phyloP scores from a whole-genome alignment of 2,113 vertebrate species.

The Stegastes partitus region DNA sequence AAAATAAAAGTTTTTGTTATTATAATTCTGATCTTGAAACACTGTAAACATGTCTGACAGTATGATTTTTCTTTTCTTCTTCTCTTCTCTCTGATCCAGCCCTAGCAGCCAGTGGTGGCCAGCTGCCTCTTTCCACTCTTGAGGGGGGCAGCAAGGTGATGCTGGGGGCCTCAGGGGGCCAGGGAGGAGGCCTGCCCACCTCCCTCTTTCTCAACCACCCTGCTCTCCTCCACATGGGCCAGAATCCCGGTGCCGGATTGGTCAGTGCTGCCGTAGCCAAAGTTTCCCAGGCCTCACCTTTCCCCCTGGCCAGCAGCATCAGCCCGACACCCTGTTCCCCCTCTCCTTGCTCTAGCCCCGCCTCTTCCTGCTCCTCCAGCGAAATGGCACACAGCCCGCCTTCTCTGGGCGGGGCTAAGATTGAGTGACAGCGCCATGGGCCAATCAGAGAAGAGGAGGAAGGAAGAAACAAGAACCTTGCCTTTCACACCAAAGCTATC shows the following conservation, averaged over 20 bases:
- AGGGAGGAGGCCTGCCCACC: slow-evolving; percentile 87
- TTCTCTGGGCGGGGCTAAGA: slow-evolving; percentile 86
- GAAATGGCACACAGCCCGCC: slow-evolving; percentile 88
- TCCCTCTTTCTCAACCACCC: slow-evolving; percentile 94
- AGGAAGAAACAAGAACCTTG: slow-evolving; percentile 76
- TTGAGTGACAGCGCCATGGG: slow-evolving; percentile 83
- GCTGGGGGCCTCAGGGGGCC: slow-evolving; percentile 85
- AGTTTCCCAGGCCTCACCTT: slow-evolving; percentile 86
- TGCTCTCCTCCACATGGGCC: slow-evolving; percentile 89
- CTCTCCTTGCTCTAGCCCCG: slow-evolving; percentile 86
- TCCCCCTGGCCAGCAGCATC: slow-evolving; percentile 87
- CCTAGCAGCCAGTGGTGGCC: slow-evolving; percentile 95
- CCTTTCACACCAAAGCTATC: slow-evolving; percentile 88
- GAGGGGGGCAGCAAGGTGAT: slow-evolving; percentile 90
- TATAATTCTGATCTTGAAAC: not conserved
- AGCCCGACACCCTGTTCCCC: slow-evolving; percentile 88
- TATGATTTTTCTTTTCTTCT: not conserved
- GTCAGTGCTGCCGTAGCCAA: slow-evolving; percentile 86
- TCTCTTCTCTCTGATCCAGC: slow-evolving; percentile 74
- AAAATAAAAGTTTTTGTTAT: not conserved
- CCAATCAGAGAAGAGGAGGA: slow-evolving; percentile 84
- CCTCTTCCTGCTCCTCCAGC: slow-evolving; percentile 87
- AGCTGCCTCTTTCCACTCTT: slow-evolving; percentile 95
- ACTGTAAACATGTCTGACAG: not conserved
- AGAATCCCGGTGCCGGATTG: slow-evolving; percentile 86